Conservation (phyloP, 2,888 invertebrate genomes). For the Melanophora roralis region DNA sequence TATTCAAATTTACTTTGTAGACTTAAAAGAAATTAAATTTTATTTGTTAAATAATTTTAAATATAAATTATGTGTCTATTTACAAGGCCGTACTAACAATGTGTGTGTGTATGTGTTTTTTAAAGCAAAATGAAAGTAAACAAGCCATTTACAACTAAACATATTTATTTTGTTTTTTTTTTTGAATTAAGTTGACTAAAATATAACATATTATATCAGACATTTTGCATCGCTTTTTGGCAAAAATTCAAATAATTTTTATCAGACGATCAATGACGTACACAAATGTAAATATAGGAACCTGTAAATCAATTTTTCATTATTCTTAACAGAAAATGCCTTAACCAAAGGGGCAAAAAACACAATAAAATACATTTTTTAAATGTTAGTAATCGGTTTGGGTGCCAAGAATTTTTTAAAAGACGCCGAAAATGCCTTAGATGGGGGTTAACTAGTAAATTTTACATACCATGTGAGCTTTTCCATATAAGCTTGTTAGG, state of each 20-base stretch:
- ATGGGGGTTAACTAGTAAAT: too few relatives aligned
- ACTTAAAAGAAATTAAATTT: background rate
- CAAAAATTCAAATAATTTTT: slow-evolving; percentile 49
- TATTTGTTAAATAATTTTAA: slow-evolving; percentile 17
- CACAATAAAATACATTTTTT: too few relatives aligned
- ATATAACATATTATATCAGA: slow-evolving; percentile 47
- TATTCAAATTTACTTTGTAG: too few relatives aligned
- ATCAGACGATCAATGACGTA: slow-evolving; percentile 62
- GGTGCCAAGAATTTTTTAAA: too few relatives aligned
- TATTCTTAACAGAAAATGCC: slow-evolving; percentile 50
- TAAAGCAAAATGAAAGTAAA: slow-evolving; percentile 1
- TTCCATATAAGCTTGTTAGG: too few relatives aligned
- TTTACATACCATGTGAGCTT: too few relatives aligned
- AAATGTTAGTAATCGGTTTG: too few relatives aligned
- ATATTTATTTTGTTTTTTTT: background rate
- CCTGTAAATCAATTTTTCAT: slow-evolving; percentile 28
- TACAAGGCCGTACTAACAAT: background rate
- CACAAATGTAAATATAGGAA: slow-evolving; percentile 44
- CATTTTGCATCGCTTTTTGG: slow-evolving; percentile 48
- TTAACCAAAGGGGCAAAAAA: too few relatives aligned
- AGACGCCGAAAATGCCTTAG: too few relatives aligned
- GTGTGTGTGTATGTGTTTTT: background rate
- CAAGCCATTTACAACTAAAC: background rate
- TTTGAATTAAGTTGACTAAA: slow-evolving; percentile 16
- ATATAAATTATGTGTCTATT: slow-evolving; percentile 9